Evolutionary conservation across 2,888 invertebrate species (phyloP).

Genomic region (Phortica magna): DNA sequence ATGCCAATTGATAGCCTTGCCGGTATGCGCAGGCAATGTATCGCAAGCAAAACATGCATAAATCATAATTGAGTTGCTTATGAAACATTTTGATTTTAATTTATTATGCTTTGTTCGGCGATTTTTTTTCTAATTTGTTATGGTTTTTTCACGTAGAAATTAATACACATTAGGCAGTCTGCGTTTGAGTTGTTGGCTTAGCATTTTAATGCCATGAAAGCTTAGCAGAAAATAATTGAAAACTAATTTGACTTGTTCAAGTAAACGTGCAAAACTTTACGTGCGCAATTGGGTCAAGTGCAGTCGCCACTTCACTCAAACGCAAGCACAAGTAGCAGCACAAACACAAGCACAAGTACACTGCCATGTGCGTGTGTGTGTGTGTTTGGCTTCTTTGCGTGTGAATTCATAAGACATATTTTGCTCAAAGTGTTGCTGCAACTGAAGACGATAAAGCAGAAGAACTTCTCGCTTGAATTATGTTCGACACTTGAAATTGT

Average conservation of each 20-base stretch:
- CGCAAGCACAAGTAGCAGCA: not conserved
- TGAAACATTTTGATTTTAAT: not conserved
- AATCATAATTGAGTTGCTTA: not conserved
- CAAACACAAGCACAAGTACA: too few species aligned
- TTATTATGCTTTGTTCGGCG: too few species aligned
- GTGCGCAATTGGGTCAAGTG: not conserved
- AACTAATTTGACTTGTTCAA: conserved; percentile 3
- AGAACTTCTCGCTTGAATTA: conserved; percentile 24
- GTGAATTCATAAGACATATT: conserved; percentile 1
- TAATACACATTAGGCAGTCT: too few species aligned
- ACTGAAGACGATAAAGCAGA: not conserved
- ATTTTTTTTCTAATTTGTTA: not conserved
- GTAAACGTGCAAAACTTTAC: conserved; percentile 1
- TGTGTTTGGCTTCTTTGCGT: conserved; percentile 15
- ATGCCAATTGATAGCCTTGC: not conserved
- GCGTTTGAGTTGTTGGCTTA: not conserved
- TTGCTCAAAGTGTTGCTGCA: not conserved
- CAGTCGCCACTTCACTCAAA: not conserved
- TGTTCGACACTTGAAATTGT: conserved; percentile 25
- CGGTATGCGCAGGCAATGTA: not conserved
- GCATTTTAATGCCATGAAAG: not conserved
- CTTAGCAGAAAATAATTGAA: conserved; percentile 2
- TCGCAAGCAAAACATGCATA: not conserved
- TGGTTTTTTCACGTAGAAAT: not conserved
- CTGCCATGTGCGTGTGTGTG: conserved; percentile 5